Percentiles rank a stretch among this genome's conserved stretches.
These are phyloP conservation scores for Melieria picta DNA, from an alignment of 2,888 invertebrate species.

Conservation along the genomic window DNA sequence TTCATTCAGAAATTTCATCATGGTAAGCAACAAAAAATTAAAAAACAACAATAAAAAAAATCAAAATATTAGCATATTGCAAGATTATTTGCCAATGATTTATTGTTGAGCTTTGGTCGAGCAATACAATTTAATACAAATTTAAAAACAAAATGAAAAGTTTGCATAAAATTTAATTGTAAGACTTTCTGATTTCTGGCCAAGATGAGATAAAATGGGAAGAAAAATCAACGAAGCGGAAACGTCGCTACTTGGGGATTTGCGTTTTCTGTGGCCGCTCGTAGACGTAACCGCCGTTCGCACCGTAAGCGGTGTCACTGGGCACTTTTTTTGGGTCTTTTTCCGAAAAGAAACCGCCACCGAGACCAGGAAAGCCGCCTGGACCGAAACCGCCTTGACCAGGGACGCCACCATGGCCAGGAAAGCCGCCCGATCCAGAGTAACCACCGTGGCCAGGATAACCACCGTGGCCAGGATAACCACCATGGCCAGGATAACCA, in stretches of 20 bases:
- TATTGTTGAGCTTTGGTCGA: no score
- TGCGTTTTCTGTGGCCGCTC: conserved; percentile 31
- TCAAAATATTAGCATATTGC: no score
- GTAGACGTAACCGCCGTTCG: conserved; percentile 54
- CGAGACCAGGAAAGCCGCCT: conserved; percentile 29
- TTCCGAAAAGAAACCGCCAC: conserved; percentile 18
- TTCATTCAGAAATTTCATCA: no score
- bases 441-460: conserved; percentile 28
- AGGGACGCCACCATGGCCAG: conserved; percentile 23
- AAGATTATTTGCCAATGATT: no score
- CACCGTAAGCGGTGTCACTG: conserved; percentile 47
- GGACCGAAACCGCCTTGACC: conserved; percentile 22
- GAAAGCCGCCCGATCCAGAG: conserved; percentile 14
- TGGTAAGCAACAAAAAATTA: no score
- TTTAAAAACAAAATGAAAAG: conserved; percentile 5
- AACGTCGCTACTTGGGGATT: conserved; percentile 1
- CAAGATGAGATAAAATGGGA: neutral
- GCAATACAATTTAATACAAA: neutral
- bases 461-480: conserved; percentile 20
- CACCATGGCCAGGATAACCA: conserved; percentile 13
- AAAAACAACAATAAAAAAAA: no score
- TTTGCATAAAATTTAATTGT: neutral
- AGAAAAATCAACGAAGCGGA: neutral
- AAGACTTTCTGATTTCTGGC: neutral
- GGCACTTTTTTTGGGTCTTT: neutral